Evolutionary conservation across 2,888 invertebrate species (phyloP), one percentile per base, ranked within the genome.

Genomic region (Diplolepis rosae): DNA sequence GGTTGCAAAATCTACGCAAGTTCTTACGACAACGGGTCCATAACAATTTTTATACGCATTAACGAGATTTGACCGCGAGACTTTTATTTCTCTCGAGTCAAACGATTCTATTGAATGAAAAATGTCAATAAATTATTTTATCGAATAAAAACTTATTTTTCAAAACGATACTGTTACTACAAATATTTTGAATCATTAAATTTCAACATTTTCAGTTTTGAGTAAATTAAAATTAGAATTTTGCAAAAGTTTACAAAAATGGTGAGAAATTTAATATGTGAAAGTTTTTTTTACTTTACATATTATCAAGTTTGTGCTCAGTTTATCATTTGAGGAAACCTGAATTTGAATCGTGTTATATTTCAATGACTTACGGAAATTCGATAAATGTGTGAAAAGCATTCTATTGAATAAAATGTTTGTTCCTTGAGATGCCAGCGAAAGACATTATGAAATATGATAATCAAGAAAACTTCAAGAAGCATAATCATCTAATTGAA

Each of bases 21-120:
- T 61, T 61, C 39, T 61, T 61, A 61, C 61, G 61, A 61, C 35
- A 61, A 61, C 39, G 61, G 4, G 27, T 39, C 61, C 39, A 39
- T 39, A 42, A 39, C 35, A 61, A 61, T 61, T 15, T 48, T 15
- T 18, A 11, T 4, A 9, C 18, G 22, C 22, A 48, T 48, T 22
- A 22, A 1, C 11, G 9, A 18, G 15, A 22, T 48, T 48, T 11
- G 48, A 7, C 48, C 18, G 22, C 45, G 2, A 48, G 3, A 48
- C 48, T 61, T 61, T 39, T 61, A 27, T 24, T 42, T 39, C 39
- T 61, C 11, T 48, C 11, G 22, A 1, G 1, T 1, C 11, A 48
- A 11, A 11, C 11, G 22, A 22, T 48, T 22, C 18, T 11, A 18
- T n/a, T n/a, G n/a, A n/a, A n/a, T n/a, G n/a, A n/a, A n/a, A n/a